Percentiles rank a stretch among this genome's conserved stretches.
Evolutionary conservation across 2,113 vertebrate species (phyloP).

Genomic region (Sclerurus mexicanus): DNA sequence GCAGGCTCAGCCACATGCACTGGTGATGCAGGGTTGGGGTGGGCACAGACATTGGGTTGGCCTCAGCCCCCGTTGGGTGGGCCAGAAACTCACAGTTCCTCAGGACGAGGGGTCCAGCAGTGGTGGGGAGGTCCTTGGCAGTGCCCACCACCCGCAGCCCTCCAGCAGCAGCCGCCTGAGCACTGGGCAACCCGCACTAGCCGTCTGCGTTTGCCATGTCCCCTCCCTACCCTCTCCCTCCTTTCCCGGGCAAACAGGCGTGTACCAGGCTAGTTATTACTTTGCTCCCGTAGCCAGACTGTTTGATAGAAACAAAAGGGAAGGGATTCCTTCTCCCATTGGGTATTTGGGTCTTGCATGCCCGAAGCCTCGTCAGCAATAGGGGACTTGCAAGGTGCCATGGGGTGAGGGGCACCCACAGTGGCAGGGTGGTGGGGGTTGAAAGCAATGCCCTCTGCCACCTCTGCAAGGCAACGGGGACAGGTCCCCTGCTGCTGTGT

Average conservation of each 20-base stretch:
- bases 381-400: accelerated
- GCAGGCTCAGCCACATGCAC: background rate
- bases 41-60: background rate
- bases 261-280: background rate
- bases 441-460: background rate
- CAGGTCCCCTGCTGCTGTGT: background rate
- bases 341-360: background rate
- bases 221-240: constrained; percentile 8
- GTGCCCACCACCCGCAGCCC: background rate
- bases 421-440: accelerated
- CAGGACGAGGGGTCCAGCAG: accelerated
- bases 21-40: accelerated
- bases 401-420: background rate
- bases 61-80: background rate
- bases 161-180: background rate
- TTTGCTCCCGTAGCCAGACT: background rate
- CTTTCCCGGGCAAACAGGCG: constrained; percentile 4
- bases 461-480: background rate
- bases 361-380: background rate
- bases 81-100: accelerated
- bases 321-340: accelerated
- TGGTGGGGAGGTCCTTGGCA: background rate
- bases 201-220: background rate
- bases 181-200: accelerated
- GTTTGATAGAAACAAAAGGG: background rate